Conservation (phyloP, 2,888 invertebrate species). For the Andrena trimmerana region DNA sequence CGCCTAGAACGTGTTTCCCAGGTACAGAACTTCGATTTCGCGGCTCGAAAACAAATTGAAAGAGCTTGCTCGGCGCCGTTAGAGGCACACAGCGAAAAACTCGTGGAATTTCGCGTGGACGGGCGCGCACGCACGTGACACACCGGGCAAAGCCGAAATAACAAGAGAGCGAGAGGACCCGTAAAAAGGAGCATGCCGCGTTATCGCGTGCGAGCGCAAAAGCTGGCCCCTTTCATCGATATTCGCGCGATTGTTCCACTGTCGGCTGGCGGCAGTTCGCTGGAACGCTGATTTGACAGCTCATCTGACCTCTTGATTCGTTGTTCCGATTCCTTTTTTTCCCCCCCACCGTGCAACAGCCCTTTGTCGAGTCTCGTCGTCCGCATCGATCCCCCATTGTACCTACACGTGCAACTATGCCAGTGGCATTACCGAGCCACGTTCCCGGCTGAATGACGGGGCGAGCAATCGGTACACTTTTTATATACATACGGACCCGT, state of each 20-base stretch:
- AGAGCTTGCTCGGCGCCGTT: not conserved
- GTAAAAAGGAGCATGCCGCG: conserved; percentile 52
- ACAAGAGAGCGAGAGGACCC: conserved; percentile 36
- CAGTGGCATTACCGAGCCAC: conserved; percentile 36
- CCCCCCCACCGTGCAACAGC: conserved; percentile 19
- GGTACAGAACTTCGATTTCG: not conserved
- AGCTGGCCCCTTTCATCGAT: conserved; percentile 56
- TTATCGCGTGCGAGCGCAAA: conserved; percentile 59
- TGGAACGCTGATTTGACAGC: conserved; percentile 71
- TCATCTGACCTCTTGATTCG: conserved; percentile 69
- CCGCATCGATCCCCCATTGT: conserved; percentile 45
- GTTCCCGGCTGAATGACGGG: conserved; percentile 34
- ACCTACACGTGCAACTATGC: conserved; percentile 17
- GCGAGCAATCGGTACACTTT: conserved; percentile 47
- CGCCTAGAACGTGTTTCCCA: not conserved
- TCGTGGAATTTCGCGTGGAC: not conserved
- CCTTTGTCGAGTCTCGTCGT: conserved; percentile 47
- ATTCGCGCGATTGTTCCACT: conserved; percentile 66
- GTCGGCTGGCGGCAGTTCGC: conserved; percentile 55
- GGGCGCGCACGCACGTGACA: conserved; percentile 19
- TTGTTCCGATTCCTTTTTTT: conserved; percentile 61
- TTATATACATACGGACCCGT: conserved; percentile 35
- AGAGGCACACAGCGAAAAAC: conserved; percentile 8
- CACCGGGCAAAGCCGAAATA: conserved; percentile 55
- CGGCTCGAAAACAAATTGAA: not conserved